Evolutionary conservation across 2,797 vertebrate species (phyloP).

Genomic region (Betta splendens): DNA sequence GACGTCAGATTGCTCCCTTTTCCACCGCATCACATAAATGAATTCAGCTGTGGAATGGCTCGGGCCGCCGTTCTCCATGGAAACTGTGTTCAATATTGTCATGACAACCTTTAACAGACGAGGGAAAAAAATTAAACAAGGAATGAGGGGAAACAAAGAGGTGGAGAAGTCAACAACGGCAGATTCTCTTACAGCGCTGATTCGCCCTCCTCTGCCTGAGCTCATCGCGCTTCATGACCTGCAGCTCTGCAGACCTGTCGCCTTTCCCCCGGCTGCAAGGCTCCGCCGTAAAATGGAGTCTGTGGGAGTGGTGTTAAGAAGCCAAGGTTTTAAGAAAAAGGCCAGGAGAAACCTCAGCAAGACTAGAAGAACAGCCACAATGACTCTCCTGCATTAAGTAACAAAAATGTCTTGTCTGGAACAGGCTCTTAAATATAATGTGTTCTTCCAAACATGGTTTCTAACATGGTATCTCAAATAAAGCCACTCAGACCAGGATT

Average conservation of each 20-base stretch:
- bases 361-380: no score
- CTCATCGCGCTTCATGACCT: slow-evolving; percentile 48
- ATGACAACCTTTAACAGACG: slow-evolving; percentile 81
- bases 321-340: no score
- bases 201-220: slow-evolving; percentile 17
- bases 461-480: no score
- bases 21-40: slow-evolving; percentile 36
- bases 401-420: no score
- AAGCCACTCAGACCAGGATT: no score
- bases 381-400: no score
- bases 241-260: slow-evolving; percentile 31
- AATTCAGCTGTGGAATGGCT: slow-evolving; percentile 56
- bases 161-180: slow-evolving; percentile 55
- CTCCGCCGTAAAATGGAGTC: no score
- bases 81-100: slow-evolving; percentile 82
- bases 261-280: slow-evolving; percentile 12
- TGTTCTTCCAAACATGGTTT: no score
- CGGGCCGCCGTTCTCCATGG: slow-evolving; percentile 80
- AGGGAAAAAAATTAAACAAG: slow-evolving; percentile 60
- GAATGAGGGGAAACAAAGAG: slow-evolving; percentile 60
- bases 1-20: slow-evolving; percentile 41
- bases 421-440: no score
- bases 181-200: slow-evolving; percentile 20
- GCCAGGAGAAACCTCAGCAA: no score
- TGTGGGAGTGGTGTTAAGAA: no score